These are phyloP conservation scores for Pristionchus arcanus DNA, from an alignment of 2,888 invertebrate species.

Conservation along the genomic window DNA sequence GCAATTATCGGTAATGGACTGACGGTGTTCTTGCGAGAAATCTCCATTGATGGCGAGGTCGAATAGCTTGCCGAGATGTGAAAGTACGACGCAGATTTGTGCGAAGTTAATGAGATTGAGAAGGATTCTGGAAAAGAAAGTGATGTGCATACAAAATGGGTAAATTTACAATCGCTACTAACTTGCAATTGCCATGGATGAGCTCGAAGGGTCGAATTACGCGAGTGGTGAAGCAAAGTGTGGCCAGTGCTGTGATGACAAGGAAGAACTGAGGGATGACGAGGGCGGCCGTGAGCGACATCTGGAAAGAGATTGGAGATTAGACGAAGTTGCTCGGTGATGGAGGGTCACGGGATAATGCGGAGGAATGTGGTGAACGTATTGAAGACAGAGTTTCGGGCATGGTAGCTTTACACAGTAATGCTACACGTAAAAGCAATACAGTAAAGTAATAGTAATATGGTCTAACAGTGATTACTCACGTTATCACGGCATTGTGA, in stretches of 20 bases:
- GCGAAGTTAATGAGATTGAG: conserved; percentile 33
- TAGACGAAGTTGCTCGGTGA: neutral
- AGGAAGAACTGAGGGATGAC: conserved; percentile 38
- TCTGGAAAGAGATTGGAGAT: neutral
- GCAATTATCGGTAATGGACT: neutral
- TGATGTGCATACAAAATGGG: no score
- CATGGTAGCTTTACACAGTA: no score
- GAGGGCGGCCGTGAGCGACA: neutral
- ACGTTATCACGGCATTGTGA: neutral
- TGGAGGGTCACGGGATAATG: no score
- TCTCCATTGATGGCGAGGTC: conserved; percentile 8
- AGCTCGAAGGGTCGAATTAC: neutral
- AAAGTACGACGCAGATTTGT: conserved; percentile 45
- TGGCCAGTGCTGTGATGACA: neutral
- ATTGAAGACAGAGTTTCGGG: no score
- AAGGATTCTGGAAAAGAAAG: conserved; percentile 2
- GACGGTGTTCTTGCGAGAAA: conserved; percentile 29
- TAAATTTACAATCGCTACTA: no score
- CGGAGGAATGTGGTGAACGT: no score
- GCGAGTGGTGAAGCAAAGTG: neutral
- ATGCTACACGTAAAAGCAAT: no score
- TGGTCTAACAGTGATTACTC: no score
- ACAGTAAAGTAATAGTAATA: no score
- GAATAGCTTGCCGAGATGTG: conserved; percentile 30
- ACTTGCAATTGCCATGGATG: conserved; percentile 53